These are phyloP conservation scores for Cerastoderma edule DNA, from an alignment of 2,888 invertebrate genomes.

Conservation along the genomic window DNA sequence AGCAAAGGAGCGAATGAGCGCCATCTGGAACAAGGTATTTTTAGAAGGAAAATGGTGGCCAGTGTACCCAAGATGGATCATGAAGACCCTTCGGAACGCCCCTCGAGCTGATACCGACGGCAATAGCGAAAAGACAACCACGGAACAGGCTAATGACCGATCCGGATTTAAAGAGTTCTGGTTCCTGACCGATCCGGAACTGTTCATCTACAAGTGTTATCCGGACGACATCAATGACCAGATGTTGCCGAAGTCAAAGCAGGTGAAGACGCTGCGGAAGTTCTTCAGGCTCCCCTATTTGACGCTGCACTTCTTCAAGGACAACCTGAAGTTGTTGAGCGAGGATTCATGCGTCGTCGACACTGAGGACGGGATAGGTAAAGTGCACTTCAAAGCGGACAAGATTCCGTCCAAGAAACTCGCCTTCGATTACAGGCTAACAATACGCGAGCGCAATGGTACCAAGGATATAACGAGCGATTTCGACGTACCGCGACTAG, in stretches of 20 bases:
- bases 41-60: conserved; percentile 49
- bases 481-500: conserved; percentile 25
- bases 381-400: conserved; percentile 37
- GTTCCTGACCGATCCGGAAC: conserved; percentile 44
- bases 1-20: conserved; percentile 31
- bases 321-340: conserved; percentile 37
- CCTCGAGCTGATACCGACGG: background rate
- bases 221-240: conserved; percentile 40
- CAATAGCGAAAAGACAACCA: background rate
- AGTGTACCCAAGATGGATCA: conserved; percentile 39
- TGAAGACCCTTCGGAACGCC: conserved; percentile 7
- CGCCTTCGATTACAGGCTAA: conserved; percentile 11
- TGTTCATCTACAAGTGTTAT: conserved; percentile 43
- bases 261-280: conserved; percentile 29
- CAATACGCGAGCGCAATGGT: background rate
- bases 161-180: conserved; percentile 37
- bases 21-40: conserved; percentile 41
- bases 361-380: conserved; percentile 28
- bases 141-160: background rate
- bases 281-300: conserved; percentile 42
- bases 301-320: conserved; percentile 33
- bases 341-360: conserved; percentile 43
- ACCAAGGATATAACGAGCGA: background rate
- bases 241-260: conserved; percentile 36
- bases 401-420: conserved; percentile 28